Conservation (phyloP, 2,113 vertebrate species). For the Neopipo cinnamomea region DNA sequence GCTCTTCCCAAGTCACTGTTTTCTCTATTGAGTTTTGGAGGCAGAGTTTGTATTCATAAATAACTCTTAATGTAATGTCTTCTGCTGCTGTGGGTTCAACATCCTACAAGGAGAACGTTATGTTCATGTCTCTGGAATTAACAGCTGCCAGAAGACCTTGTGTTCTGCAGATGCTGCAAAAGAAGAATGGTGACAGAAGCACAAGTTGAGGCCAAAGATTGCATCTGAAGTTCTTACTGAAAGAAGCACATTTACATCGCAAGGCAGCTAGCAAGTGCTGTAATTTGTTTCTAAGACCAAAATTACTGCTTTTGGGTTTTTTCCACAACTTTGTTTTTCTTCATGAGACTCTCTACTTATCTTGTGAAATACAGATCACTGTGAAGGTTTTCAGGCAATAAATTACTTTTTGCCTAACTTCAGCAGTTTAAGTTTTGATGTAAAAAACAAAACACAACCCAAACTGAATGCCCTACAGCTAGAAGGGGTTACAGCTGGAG, state of each 20-base stretch:
- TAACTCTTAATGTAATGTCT: neutral
- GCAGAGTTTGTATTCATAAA: neutral
- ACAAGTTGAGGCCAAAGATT: neutral
- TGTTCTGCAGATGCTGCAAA: neutral
- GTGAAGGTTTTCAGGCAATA: conserved; percentile 45
- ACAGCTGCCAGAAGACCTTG: neutral
- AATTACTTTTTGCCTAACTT: neutral
- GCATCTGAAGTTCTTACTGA: neutral
- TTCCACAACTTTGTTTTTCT: neutral
- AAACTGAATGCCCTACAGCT: neutral
- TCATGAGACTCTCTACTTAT: neutral
- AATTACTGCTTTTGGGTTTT: neutral
- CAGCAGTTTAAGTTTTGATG: neutral
- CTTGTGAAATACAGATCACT: neutral
- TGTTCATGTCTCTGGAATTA: neutral
- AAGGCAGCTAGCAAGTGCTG: neutral
- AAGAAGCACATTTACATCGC: neutral
- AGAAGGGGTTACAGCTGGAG: neutral
- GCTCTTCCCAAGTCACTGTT: neutral
- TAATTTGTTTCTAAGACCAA: neutral
- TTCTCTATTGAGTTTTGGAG: neutral
- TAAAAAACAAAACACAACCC: neutral
- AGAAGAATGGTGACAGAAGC: neutral
- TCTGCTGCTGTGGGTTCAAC: neutral
- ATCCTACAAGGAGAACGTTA: neutral